These are phyloP conservation scores for Trichogramma evanescens DNA, from an alignment of 2,888 invertebrate genomes.

Conservation along the genomic window DNA sequence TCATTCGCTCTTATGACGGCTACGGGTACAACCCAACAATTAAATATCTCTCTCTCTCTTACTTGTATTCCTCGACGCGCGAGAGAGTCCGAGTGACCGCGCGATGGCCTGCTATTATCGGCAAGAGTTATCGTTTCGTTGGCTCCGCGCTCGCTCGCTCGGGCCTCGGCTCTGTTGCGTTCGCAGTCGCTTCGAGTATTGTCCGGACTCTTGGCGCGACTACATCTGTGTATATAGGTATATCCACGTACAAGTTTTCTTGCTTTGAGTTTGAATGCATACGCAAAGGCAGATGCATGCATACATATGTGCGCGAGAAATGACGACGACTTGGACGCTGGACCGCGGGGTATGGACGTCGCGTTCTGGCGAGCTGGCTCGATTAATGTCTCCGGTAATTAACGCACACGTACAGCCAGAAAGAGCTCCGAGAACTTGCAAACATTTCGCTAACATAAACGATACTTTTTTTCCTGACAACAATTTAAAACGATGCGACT, in stretches of 20 bases:
- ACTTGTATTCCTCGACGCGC: neutral
- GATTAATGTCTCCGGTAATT: constrained; percentile 36
- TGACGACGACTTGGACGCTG: neutral
- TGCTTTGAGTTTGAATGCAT: no score
- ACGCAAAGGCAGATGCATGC: no score
- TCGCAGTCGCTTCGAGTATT: neutral
- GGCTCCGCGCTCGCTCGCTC: constrained; percentile 12
- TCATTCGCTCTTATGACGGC: constrained; percentile 34
- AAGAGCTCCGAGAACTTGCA: no score
- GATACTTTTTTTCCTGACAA: no score
- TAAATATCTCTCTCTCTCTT: constrained; percentile 35
- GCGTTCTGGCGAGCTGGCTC: constrained; percentile 26
- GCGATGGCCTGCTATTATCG: constrained; percentile 40
- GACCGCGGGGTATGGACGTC: constrained; percentile 24
- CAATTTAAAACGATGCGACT: no score
- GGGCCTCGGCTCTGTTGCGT: neutral
- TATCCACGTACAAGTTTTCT: neutral
- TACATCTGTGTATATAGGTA: neutral
- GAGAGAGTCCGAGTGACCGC: constrained; percentile 16
- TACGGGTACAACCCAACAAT: constrained; percentile 39
- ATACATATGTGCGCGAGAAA: no score
- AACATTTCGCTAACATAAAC: no score
- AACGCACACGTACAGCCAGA: constrained; percentile 14
- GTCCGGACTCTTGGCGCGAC: neutral
- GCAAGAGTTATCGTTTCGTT: constrained; percentile 41